Evolutionary conservation across 2,113 vertebrate genomes (phyloP), one percentile per base, ranked within the genome.

Genomic region (Myxocyprinus asiaticus): DNA sequence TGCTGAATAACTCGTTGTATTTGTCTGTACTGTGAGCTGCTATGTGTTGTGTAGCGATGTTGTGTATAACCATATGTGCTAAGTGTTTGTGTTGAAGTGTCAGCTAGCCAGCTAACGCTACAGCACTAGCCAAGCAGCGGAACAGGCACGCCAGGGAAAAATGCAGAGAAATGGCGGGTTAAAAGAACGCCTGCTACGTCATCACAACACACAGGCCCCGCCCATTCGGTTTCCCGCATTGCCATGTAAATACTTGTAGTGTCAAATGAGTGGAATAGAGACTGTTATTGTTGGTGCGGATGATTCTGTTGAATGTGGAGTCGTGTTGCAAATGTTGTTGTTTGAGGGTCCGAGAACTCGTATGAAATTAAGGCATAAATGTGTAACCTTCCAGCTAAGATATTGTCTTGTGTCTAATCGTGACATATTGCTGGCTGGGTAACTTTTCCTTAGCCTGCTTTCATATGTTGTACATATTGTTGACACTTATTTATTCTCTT

Each of bases 91-190:
- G 47, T 63, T 61, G 0, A 61, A 50, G 47, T 65, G 9, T 76
- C 61, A n/a, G 82, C 79, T 42, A 45, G 7, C 17, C 67, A 44
- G 83, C 88, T 87, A 88, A 70, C 66, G 33, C 9, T 62, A 33
- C 10, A 73, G 79, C 67, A 66, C 53, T 80, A 66, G 8, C 68
- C 78, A 72, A 78, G 64, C 43, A 42, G 15, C 63, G 69, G 45
- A 51, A 51, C 71, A 53, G 58, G 78, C 78, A 81, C 56, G 78
- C 61, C 80, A 79, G 82, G 22, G 22, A 68, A 74, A 77, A 87
- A 86, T 85, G 77, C 87, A 85, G 84, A 92, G 80, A 92, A 92
- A 91, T 91, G 91, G 91, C 91, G 91, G 88, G 86, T 89, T 90
- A 82, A 89, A 82, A 82, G 79, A 88, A 89, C 88, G 86, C 22